Percentiles rank a stretch among this genome's conserved stretches.
Evolutionary conservation across 1,140 invertebrate genomes (phyloP).

Genomic region (Nebria ingens): DNA sequence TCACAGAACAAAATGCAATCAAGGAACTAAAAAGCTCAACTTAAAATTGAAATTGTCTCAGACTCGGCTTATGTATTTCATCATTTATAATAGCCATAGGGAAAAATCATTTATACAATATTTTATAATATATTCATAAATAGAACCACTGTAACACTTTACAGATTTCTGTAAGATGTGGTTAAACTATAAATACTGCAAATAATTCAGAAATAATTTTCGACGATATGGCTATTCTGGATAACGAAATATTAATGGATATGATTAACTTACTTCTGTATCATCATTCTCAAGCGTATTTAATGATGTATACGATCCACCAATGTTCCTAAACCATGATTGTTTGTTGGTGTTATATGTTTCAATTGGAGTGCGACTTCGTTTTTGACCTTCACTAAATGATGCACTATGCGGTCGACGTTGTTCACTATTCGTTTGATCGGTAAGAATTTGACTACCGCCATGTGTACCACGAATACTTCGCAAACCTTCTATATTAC

Average conservation of each 20-base stretch:
- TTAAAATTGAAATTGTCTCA: constrained; percentile 14
- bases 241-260: neutral
- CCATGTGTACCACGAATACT: constrained; percentile 27
- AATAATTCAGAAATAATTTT: too few species aligned
- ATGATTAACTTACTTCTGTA: constrained; percentile 27
- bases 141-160: too few species aligned
- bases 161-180: too few species aligned
- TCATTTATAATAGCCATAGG: constrained; percentile 13
- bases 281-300: constrained; percentile 30
- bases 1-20: constrained; percentile 1
- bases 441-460: neutral
- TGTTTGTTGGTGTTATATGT: neutral
- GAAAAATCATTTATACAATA: too few species aligned
- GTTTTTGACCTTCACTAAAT: neutral
- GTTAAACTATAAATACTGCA: too few species aligned
- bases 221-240: too few species aligned
- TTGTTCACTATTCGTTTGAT: neutral
- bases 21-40: constrained; percentile 15
- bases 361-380: neutral
- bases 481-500: constrained; percentile 25
- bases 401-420: neutral
- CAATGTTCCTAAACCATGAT: neutral
- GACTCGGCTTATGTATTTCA: constrained; percentile 22
- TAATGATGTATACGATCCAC: neutral
- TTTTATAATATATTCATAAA: too few species aligned